phyloP scores from a whole-genome alignment of 2,888 invertebrate genomes.

The Macrosoma leucophasiata region DNA sequence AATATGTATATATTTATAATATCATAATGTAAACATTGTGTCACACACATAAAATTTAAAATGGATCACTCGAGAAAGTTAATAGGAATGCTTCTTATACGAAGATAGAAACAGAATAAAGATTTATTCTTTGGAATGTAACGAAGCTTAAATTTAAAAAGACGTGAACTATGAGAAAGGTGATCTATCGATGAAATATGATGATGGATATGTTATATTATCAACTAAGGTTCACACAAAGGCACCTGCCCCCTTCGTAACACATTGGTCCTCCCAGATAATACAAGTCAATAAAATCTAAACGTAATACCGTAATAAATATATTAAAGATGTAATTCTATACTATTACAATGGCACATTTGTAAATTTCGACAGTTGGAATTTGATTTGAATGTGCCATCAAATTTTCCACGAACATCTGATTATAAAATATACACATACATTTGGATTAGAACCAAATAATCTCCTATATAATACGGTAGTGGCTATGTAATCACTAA shows the following conservation, averaged over 20 bases:
- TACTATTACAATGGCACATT: slow-evolving; percentile 39
- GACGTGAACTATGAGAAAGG: slow-evolving; percentile 21
- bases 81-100: slow-evolving; percentile 54
- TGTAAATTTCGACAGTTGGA: slow-evolving; percentile 30
- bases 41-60: slow-evolving; percentile 48
- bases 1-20: slow-evolving; percentile 20
- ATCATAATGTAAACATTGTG: slow-evolving; percentile 36
- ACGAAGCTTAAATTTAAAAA: slow-evolving; percentile 49
- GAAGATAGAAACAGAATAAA: slow-evolving; percentile 47
- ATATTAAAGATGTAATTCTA: slow-evolving; percentile 34
- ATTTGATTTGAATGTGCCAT: slow-evolving; percentile 32
- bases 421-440: slow-evolving; percentile 26
- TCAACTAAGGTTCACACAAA: slow-evolving; percentile 49
- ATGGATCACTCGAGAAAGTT: slow-evolving; percentile 35
- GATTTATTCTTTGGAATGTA: slow-evolving; percentile 70
- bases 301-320: slow-evolving; percentile 24
- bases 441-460: slow-evolving; percentile 35
- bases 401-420: slow-evolving; percentile 24
- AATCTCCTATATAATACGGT: slow-evolving; percentile 30
- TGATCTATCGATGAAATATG: slow-evolving; percentile 28
- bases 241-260: slow-evolving; percentile 51
- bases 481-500: slow-evolving; percentile 30
- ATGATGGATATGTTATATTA: slow-evolving; percentile 40
- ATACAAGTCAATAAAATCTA: slow-evolving; percentile 37
- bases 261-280: slow-evolving; percentile 56